Percentiles rank a stretch among this genome's conserved stretches.
phyloP scores from a whole-genome alignment of 1,140 invertebrate genomes.

The Caerostris darwini region DNA sequence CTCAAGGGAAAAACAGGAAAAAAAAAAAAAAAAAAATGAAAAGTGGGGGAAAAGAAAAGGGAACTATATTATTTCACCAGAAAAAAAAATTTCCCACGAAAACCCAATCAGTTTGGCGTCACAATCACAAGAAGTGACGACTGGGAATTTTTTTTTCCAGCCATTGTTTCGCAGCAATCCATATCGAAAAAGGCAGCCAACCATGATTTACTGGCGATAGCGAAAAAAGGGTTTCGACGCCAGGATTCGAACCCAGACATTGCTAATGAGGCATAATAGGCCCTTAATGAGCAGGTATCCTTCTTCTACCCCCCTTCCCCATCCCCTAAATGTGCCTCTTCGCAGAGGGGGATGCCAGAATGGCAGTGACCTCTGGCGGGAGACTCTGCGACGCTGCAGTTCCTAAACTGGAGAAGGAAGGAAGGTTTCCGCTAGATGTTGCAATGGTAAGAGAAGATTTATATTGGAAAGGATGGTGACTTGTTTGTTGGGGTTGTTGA shows the following conservation, averaged over 20 bases:
- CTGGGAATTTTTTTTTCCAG: background rate
- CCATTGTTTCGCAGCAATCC: background rate
- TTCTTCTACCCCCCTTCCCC: background rate
- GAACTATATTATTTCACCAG: too few species aligned
- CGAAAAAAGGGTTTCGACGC: constrained; percentile 25
- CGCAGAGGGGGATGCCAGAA: background rate
- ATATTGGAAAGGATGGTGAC: background rate
- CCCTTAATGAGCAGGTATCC: constrained; percentile 73
- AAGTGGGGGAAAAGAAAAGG: too few species aligned
- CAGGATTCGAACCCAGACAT: constrained; percentile 28
- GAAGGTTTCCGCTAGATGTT: background rate
- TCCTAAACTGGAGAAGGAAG: background rate
- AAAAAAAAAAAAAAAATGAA: too few species aligned
- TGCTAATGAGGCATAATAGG: constrained; percentile 73
- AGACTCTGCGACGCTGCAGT: background rate
- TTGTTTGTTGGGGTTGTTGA: background rate
- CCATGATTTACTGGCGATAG: background rate
- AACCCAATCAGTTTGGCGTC: constrained; percentile 7
- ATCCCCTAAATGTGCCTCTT: background rate
- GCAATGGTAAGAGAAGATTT: background rate
- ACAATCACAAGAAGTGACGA: background rate
- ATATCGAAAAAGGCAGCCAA: background rate
- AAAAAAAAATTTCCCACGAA: background rate
- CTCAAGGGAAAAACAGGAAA: too few species aligned
- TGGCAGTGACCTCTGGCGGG: constrained; percentile 32